These are phyloP conservation scores for Anisognathus igniventris DNA, from an alignment of 2,797 vertebrate species.

Conservation along the genomic window DNA sequence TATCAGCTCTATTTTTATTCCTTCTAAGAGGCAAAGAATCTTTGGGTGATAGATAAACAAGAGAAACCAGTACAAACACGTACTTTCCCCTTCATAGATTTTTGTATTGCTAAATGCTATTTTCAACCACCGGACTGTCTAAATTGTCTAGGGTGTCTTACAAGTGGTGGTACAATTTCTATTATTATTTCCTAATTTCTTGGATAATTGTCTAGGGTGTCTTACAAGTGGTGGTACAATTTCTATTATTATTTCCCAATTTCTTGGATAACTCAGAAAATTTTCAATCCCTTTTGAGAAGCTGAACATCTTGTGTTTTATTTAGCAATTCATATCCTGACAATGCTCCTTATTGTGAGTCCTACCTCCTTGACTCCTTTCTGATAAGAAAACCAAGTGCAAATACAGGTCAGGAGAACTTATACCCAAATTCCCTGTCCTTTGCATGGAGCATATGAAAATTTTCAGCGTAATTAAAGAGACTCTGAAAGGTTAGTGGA, in stretches of 20 bases:
- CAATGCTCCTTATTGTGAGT: neutral
- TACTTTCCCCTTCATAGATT: neutral
- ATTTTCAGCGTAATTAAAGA: neutral
- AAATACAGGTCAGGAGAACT: constrained; percentile 18
- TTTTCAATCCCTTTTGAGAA: neutral
- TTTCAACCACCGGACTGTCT: neutral
- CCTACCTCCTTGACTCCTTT: neutral
- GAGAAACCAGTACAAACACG: neutral
- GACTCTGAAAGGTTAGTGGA: neutral
- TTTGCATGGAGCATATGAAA: neutral
- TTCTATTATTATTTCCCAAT: neutral
- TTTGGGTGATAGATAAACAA: neutral
- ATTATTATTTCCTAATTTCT: neutral
- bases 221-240: neutral
- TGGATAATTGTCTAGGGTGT: neutral
- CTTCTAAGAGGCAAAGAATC: neutral
- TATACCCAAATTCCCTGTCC: neutral
- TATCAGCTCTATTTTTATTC: neutral
- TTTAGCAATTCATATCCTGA: neutral
- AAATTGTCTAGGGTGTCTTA: neutral
- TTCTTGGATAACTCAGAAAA: neutral
- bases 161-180: neutral
- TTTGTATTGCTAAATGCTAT: neutral
- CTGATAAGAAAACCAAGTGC: neutral
- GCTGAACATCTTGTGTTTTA: neutral